Base-by-base conservation (phyloP, 1,140 invertebrate species). In the Lutraria rhynchaena region DNA sequence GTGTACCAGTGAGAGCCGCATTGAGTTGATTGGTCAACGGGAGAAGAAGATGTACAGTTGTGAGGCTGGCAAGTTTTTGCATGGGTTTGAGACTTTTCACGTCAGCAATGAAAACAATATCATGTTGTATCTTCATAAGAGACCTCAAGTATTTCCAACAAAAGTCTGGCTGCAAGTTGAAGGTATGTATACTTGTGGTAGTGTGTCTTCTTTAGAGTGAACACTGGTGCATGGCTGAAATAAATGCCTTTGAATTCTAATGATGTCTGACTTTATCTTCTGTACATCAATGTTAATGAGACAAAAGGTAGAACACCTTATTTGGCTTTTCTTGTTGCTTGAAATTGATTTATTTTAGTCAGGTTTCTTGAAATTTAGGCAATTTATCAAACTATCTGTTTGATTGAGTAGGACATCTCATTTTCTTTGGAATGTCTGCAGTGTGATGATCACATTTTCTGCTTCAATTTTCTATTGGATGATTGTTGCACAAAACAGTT, bases 161-260 rank as follows among this genome's bases (percentile, higher is more conserved):
- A 81, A 73, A 37, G 29, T 81, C 9, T 81, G 78, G 78, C 67
- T 81, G 24, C 37, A 71, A 35, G 78, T 73, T 37, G 24, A 69
- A 81, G 78, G 78, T 81, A 71, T 44, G 44, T 67, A 27, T 22
- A 7, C 37, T 41, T 7, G 15, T 41, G 37, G n/a, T n/a, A n/a
- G n/a, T n/a, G n/a, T 53, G 24, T n/a, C 51, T 11, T n/a, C 9
- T 53, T 53, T 3, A 53, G 51, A 3, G 19, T 19, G 19, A 1
- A 53, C 24, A 53, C 19, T 24, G 24, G 24, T 53, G n/a, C 46
- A 49, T 49, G 55, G 13, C 19, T 22, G 19, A 60, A 22, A 22
- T 17, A 60, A 7, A 2, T 17, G 19, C 29, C 3, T 60, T 60
- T 1, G 3, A 17, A n/a, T n/a, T n/a, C n/a, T n/a, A n/a, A n/a